Base-by-base conservation (phyloP, 37 sponge, comb jelly and placozoan species). In the Geodia barretti region DNA sequence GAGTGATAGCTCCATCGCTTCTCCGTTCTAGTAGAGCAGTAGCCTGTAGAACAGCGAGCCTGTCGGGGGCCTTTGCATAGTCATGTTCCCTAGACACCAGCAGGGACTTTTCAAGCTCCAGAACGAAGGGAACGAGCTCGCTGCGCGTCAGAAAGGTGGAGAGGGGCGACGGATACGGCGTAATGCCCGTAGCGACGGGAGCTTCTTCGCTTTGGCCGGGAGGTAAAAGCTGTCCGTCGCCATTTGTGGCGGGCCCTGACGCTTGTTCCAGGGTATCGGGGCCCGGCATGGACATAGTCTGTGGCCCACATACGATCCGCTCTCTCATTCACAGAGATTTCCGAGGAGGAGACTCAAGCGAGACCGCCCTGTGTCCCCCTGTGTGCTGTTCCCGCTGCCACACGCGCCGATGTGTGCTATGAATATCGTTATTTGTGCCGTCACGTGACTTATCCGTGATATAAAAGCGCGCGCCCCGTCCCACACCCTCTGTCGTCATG, bases 21-120 rank as follows among this genome's bases (percentile, higher is more conserved):
- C 33, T 4, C 31, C 68, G 9, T 30, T 39, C 43, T 20, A 23
- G 14, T n/a, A 42, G 21, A 62, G 35, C 64, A 31, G 79, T 33
- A 81, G 39, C 42, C 75, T 88, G 77, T 30, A 71, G 28, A 30
- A 85, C 29, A n/a, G 74, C 72, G 5, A 72, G 39, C 20, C 64
- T 23, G 8, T 84, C 75, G 5, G 84, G 84, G 24, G 40, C 36
- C 36, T 58, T 64, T 21, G 79, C 84, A 33, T 89, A 89, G 79
- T 74, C 76, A 39, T 89, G 89, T 65, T 89, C 89, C 71, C 77
- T 81, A 2, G 62, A 68, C 24, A 88, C 83, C 38, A 88, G 43
- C 40, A 88, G 19, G 37, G 88, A 72, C 31, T 82, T 88, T 31
- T 88, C 88, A 60, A 39, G 41, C 30, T 88, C 78, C 1, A 81